Evolutionary conservation across 1,140 invertebrate species (phyloP), one percentile per base, ranked within the genome.

Genomic region (Octopus bimaculoides): DNA sequence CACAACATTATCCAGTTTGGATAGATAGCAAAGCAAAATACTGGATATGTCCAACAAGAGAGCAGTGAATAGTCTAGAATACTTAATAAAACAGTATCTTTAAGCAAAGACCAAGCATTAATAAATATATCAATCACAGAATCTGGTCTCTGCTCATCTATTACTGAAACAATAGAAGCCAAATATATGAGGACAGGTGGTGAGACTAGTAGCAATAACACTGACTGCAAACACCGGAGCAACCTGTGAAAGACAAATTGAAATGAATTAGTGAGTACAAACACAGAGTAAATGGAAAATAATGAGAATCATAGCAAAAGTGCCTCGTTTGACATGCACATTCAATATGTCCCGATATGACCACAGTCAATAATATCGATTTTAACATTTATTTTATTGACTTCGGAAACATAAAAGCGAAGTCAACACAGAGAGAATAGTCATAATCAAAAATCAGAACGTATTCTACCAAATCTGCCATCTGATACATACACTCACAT

Each of bases 21-120:
- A 78, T 93, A 86, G 77, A 94, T 87, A 54, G 92, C 87, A 20
- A 91, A 87, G 80, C 90, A 89, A n/a, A 90, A 89, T 14, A 94
- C 88, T 79, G 90, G 90, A 84, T 92, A 94, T 41, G 92, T 89
- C 93, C 93, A 94, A 86, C 93, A 94, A 12, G 92, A 93, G 84
- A 94, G 94, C 66, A 94, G 91, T 91, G 95, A 93, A 53, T 93
- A 93, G 89, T 98, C 96, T 4, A 95, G 93, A 61, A 97, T 92
- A 74, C 93, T 93, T 85, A 94, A 95, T 84, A 96, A 93, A 14
- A 96, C 91, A 10, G 94, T 93, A 86, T 95, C 93, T 88, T 95
- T 87, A 53, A 86, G 77, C 17, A 71, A 77, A 14, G 52, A 56
- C 83, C 83, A 88, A 5, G 83, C 80, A 54, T 82, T 80, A 5